A percentile compares a stretch with the other conserved stretches of the same genome.
Evolutionary conservation across 2,797 vertebrate genomes (phyloP).

Genomic region (Chrysocyon brachyurus): DNA sequence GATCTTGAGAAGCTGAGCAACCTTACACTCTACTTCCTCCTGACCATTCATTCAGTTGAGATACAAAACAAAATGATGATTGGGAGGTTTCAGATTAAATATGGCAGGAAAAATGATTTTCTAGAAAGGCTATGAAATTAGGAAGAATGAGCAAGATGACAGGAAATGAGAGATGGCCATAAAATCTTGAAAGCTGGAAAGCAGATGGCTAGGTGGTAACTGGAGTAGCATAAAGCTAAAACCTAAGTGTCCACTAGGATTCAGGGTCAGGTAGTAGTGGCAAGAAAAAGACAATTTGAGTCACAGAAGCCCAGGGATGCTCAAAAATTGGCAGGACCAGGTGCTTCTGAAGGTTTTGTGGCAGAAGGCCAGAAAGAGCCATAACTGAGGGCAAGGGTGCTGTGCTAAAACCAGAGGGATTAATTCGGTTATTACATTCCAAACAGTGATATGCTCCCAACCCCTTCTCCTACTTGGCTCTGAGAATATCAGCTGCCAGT

Average conservation of each 20-base stretch:
- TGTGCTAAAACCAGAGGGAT: conserved; percentile 21
- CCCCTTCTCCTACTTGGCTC: neutral
- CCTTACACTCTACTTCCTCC: conserved; percentile 10
- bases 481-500: conserved; percentile 11
- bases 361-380: conserved; percentile 1
- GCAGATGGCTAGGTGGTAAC: neutral
- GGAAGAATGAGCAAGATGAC: conserved; percentile 28
- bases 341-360: neutral
- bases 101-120: neutral
- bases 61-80: conserved; percentile 57
- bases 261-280: neutral
- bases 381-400: neutral
- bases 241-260: conserved; percentile 15
- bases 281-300: conserved; percentile 20
- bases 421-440: conserved; percentile 8
- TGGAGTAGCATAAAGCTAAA: conserved; percentile 50
- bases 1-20: conserved; percentile 30
- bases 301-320: neutral
- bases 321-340: neutral
- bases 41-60: conserved; percentile 9
- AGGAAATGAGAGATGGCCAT: conserved; percentile 21
- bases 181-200: conserved; percentile 35
- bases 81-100: conserved; percentile 49
- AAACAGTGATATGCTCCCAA: neutral
- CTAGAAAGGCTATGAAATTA: conserved; percentile 19